These are phyloP conservation scores for Drosophila cracens DNA, from an alignment of 2,888 invertebrate genomes.

Conservation along the genomic window DNA sequence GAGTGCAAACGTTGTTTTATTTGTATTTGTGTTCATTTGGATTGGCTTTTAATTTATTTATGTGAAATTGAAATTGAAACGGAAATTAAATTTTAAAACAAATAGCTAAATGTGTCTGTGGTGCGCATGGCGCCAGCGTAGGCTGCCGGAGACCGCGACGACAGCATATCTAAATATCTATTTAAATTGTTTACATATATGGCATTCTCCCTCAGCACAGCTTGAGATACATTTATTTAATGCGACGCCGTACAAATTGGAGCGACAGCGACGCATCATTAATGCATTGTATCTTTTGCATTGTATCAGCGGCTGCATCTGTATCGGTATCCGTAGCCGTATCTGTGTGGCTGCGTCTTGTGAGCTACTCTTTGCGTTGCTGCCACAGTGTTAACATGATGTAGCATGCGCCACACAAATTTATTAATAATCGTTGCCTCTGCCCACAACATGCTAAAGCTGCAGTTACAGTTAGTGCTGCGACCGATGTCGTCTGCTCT, in stretches of 20 bases:
- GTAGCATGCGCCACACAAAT: constrained; percentile 63
- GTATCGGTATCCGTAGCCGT: background rate
- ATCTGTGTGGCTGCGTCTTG: background rate
- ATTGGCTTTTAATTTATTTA: constrained; percentile 78
- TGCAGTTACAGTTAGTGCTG: constrained; percentile 44
- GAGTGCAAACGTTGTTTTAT: constrained; percentile 33
- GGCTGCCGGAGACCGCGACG: constrained; percentile 59
- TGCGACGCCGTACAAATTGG: constrained; percentile 77
- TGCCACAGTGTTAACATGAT: constrained; percentile 72
- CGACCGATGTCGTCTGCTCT: background rate
- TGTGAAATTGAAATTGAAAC: constrained; percentile 81
- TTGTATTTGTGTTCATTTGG: constrained; percentile 37
- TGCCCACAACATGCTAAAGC: constrained; percentile 36
- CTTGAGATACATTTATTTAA: constrained; percentile 78
- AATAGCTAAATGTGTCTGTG: constrained; percentile 57
- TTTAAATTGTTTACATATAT: constrained; percentile 79
- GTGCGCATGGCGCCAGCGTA: constrained; percentile 81
- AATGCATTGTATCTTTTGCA: constrained; percentile 58
- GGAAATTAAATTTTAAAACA: constrained; percentile 83
- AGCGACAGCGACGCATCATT: constrained; percentile 61
- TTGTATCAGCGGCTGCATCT: constrained; percentile 22
- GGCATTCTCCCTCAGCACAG: constrained; percentile 59
- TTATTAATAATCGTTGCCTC: constrained; percentile 64
- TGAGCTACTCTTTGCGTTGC: constrained; percentile 3
- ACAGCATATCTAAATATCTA: constrained; percentile 79